Evolutionary conservation across 2,888 invertebrate species (phyloP).

Genomic region (Callinectes sapidus): DNA sequence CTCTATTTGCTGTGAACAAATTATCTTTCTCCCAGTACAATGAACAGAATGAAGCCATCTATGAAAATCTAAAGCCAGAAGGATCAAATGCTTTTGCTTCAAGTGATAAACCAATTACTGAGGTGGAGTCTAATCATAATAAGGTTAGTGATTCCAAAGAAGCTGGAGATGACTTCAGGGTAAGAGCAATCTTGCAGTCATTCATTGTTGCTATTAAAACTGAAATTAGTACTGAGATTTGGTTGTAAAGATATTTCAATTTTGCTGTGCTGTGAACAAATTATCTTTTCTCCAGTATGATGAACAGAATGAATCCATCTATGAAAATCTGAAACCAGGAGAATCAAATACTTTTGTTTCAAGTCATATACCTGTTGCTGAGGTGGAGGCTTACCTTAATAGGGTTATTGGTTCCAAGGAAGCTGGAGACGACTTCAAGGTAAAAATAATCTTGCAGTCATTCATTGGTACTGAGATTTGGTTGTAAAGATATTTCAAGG

Average conservation of each 20-base stretch:
- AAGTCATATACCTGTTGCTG: background rate
- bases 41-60: background rate
- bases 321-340: background rate
- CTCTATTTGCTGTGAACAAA: background rate
- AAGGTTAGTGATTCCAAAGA: conserved; percentile 39
- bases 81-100: background rate
- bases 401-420: no score
- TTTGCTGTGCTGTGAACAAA: background rate
- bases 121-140: conserved; percentile 31
- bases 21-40: background rate
- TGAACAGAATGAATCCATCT: background rate
- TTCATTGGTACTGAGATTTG: background rate
- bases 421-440: background rate
- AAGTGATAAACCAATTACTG: background rate
- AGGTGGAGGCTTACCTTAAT: background rate
- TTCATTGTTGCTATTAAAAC: conserved; percentile 5
- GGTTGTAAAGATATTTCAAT: no score
- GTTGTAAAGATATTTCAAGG: no score
- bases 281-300: background rate
- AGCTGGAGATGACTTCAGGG: conserved; percentile 24
- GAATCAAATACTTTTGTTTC: background rate
- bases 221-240: background rate
- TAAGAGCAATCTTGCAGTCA: background rate
- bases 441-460: background rate
- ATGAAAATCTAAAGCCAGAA: background rate